Percentiles rank a stretch among this genome's conserved stretches.
Conservation (phyloP, 2,113 vertebrate species). For the Telmatochromis sp. region DNA sequence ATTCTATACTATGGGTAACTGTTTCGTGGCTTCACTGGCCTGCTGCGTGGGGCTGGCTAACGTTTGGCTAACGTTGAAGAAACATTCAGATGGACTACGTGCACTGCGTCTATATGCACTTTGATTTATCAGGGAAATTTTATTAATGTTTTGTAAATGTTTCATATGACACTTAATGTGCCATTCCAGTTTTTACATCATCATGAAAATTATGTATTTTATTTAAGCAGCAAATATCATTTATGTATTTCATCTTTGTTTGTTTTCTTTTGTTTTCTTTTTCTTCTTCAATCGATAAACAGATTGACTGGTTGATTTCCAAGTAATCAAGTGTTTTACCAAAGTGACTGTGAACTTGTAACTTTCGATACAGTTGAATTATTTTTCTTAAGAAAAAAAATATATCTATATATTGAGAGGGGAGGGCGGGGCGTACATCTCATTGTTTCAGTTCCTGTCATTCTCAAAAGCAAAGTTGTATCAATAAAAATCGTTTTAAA, state of each 20-base stretch:
- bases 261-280: conserved; percentile 41
- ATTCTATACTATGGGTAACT: conserved; percentile 82
- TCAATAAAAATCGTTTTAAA: conserved; percentile 78
- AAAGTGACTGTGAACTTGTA: conserved; percentile 98
- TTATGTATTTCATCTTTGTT: conserved; percentile 66
- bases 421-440: conserved; percentile 65
- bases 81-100: conserved; percentile 86
- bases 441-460: conserved; percentile 86
- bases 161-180: conserved; percentile 92
- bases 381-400: conserved; percentile 88
- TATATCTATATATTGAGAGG: conserved; percentile 73
- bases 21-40: conserved; percentile 87
- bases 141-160: conserved; percentile 99
- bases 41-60: conserved; percentile 82
- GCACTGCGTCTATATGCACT: conserved; percentile 98
- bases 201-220: conserved; percentile 75
- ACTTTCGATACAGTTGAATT: conserved; percentile 83
- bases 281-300: conserved; percentile 58
- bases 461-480: conserved; percentile 87
- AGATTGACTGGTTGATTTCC: conserved; percentile 73
- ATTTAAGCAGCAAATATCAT: conserved; percentile 70
- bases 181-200: conserved; percentile 86
- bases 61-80: conserved; percentile 75
- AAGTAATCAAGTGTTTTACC: conserved; percentile 91
- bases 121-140: conserved; percentile 99